Evolutionary conservation across 2,888 invertebrate species (phyloP).

Genomic region (Drosophila picticornis): DNA sequence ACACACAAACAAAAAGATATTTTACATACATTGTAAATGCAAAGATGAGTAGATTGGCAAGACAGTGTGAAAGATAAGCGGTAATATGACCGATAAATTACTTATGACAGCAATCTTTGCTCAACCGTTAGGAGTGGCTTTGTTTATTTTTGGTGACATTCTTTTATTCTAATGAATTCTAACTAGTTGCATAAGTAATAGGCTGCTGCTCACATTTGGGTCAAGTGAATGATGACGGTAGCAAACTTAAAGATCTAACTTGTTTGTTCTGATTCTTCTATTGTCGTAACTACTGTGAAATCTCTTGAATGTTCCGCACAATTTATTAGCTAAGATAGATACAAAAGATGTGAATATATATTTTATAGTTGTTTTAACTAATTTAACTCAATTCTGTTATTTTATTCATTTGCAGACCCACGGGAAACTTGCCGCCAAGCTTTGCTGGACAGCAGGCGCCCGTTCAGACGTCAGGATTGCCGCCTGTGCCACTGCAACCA

Average conservation of each 20-base stretch:
- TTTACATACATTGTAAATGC: conserved; percentile 12
- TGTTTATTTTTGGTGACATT: conserved; percentile 49
- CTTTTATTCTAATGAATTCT: conserved; percentile 32
- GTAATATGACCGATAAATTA: conserved; percentile 50
- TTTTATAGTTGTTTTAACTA: background rate
- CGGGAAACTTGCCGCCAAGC: conserved; percentile 85
- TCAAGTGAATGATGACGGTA: conserved; percentile 15
- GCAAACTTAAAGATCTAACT: background rate
- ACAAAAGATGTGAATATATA: background rate
- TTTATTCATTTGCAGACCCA: conserved; percentile 84
- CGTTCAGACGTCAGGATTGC: conserved; percentile 65
- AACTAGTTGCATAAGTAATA: conserved; percentile 66
- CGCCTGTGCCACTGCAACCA: conserved; percentile 57
- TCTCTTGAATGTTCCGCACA: background rate
- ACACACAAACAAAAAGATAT: conserved; percentile 1
- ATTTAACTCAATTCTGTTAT: background rate
- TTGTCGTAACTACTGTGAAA: background rate
- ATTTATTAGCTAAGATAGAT: too few species aligned
- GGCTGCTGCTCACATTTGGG: conserved; percentile 35
- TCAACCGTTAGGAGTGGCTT: conserved; percentile 66
- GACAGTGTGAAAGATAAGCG: conserved; percentile 71
- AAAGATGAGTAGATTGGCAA: conserved; percentile 40
- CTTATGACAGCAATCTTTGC: conserved; percentile 9
- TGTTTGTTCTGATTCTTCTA: background rate
- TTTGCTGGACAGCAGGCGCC: conserved; percentile 74